Base-by-base conservation (phyloP, 2,888 invertebrate species). In the Nowickia ferox region DNA sequence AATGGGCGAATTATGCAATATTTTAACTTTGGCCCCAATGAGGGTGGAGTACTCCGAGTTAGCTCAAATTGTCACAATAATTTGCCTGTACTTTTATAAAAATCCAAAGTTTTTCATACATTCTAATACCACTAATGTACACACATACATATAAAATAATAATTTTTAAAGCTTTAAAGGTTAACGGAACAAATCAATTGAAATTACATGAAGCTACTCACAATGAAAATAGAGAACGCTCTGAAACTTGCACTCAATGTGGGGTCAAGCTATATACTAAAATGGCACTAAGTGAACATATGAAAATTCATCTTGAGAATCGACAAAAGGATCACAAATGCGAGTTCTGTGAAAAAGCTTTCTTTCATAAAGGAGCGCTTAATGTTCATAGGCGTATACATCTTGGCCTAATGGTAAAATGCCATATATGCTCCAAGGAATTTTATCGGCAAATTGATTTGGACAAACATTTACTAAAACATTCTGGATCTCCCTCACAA, bases 291-390 rank as follows among this genome's bases (percentile, higher is more conserved):
- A 74, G 84, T 13, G 80, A 83, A n/a, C 88, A 88, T 48, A 77
- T 85, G 79, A 72, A 85, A 65, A 87, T 87, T 22, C 88, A 88
- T 76, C 80, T 83, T 19, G 87, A 85, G 15, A 87, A 88, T 55
- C 84, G 87, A 0, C 55, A 79, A 69, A 79, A 65, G 19, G 42
- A 57, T 48, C 82, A 84, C 9, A 86, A 87, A 53, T 88, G 88
- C 17, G 57, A 87, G 19, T 63, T 84, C 66, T 88, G 88, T 84
- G 71, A 80, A 46, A 86, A 86, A 75, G 81, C 85, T 61, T 88
- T 88, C 15, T 87, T 84, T 46, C 68, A 86, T 59, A 87, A 87
- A 63, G 88, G 88, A 22, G 88, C 83, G 51, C 71, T 87, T 11
- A 88, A 88, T 83, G 85, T 88, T 61, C 88, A 88, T 59, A 71